Percentiles rank a stretch among this genome's conserved stretches.
These are phyloP conservation scores for Sitta carolinensis DNA, from an alignment of 2,797 vertebrate genomes.

Conservation along the genomic window DNA sequence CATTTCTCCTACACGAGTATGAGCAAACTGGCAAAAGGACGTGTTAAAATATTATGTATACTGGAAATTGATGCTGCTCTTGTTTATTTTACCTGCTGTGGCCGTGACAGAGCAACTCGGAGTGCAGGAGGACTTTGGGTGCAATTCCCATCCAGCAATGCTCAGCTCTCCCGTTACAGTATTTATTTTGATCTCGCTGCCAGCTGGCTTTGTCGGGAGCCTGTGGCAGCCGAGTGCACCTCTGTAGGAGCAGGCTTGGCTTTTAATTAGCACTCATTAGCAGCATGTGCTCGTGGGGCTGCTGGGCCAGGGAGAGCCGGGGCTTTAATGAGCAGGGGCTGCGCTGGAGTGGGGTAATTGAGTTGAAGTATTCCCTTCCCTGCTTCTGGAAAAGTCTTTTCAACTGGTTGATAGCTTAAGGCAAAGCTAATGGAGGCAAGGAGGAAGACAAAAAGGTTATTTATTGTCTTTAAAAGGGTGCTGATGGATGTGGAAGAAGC, in stretches of 20 bases:
- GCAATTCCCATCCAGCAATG: background rate
- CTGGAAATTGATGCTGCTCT: background rate
- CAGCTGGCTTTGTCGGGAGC: constrained; percentile 21
- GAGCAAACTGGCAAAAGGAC: background rate
- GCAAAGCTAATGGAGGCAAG: constrained; percentile 40
- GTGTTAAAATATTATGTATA: accelerated
- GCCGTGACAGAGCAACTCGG: background rate
- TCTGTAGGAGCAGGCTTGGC: background rate
- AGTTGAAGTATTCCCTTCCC: constrained; percentile 53
- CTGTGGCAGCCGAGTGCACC: background rate
- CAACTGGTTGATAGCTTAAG: constrained; percentile 26
- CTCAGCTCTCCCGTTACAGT: background rate
- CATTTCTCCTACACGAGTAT: background rate
- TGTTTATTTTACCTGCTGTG: background rate
- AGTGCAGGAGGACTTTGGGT: background rate
- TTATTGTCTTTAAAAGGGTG: constrained; percentile 26
- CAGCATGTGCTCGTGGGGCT: constrained; percentile 9
- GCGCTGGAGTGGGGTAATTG: constrained; percentile 34
- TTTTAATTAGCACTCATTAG: constrained; percentile 62
- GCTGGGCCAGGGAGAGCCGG: background rate
- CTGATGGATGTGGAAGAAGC: background rate
- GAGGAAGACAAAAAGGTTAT: constrained; percentile 27
- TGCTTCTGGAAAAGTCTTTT: constrained; percentile 31
- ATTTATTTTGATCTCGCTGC: constrained; percentile 39
- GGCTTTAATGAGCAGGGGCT: constrained; percentile 19